A percentile compares a stretch with the other conserved stretches of the same genome.
These are phyloP conservation scores for Eleginops maclovinus DNA, from an alignment of 2,113 vertebrate genomes.

Conservation along the genomic window DNA sequence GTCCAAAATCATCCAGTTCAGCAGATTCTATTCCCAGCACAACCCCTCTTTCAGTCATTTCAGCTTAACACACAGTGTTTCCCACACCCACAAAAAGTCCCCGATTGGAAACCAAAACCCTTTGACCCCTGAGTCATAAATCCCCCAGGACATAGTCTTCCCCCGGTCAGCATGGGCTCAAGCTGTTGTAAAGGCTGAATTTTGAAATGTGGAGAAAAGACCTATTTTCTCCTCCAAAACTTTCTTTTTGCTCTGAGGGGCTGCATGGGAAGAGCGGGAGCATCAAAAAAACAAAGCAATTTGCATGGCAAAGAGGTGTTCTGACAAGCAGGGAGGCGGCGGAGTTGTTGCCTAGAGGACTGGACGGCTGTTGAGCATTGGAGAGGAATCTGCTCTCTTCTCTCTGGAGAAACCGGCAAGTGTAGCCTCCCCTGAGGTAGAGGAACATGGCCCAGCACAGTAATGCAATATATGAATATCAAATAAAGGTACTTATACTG, in stretches of 20 bases:
- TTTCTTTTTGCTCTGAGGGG: conserved; percentile 30
- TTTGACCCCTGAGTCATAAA: conserved; percentile 54
- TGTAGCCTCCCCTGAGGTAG: conserved; percentile 33
- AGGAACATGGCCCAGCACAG: conserved; percentile 26
- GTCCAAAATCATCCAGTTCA: neutral
- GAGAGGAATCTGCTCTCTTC: conserved; percentile 56
- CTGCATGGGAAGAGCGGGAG: conserved; percentile 32
- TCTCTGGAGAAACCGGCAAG: conserved; percentile 52
- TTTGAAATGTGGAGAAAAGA: conserved; percentile 35
- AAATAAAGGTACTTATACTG: conserved; percentile 58
- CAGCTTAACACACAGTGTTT: conserved; percentile 10
- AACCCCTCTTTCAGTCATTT: conserved; percentile 12
- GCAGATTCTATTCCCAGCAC: conserved; percentile 15
- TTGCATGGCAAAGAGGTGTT: conserved; percentile 73
- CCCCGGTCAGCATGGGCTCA: conserved; percentile 22
- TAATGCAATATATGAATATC: conserved; percentile 62
- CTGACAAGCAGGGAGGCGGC: conserved; percentile 64
- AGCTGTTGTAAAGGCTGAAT: conserved; percentile 43
- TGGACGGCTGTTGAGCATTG: conserved; percentile 59
- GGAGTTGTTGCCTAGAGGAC: conserved; percentile 62
- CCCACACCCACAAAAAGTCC: conserved; percentile 7
- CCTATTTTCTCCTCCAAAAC: conserved; percentile 28
- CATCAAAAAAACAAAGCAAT: conserved; percentile 53
- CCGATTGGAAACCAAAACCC: conserved; percentile 12
- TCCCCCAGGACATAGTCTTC: conserved; percentile 34